A percentile compares a stretch with the other conserved stretches of the same genome.
Conservation (phyloP, 2,113 vertebrate species). For the Pagrus major region DNA sequence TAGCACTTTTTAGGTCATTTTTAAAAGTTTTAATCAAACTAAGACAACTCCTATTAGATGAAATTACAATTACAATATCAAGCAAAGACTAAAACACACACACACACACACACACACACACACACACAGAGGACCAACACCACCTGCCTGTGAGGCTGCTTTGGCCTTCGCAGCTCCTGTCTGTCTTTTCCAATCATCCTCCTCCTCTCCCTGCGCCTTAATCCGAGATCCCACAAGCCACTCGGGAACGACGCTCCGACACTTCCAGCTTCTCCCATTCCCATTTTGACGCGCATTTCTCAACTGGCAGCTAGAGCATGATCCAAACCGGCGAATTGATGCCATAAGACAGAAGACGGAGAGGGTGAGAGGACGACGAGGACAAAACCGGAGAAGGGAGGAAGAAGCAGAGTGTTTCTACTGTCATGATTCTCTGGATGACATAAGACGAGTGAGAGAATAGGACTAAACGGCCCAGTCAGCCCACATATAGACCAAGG, state of each 20-base stretch:
- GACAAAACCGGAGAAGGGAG: conserved; percentile 8
- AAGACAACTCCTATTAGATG: neutral
- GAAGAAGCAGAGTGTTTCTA: conserved; percentile 23
- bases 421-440: conserved; percentile 63
- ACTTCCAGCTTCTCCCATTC: conserved; percentile 65
- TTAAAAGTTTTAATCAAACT: neutral
- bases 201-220: conserved; percentile 78
- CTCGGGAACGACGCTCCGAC: conserved; percentile 63
- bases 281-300: conserved; percentile 59
- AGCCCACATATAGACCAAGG: conserved; percentile 52
- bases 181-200: conserved; percentile 51
- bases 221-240: conserved; percentile 80
- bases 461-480: conserved; percentile 32
- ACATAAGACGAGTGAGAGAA: conserved; percentile 57
- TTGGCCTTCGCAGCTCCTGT: neutral
- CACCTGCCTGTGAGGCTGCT: conserved; percentile 72
- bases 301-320: conserved; percentile 78
- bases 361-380: conserved; percentile 25
- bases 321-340: conserved; percentile 75
- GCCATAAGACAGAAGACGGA: conserved; percentile 65
- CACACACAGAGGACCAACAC: conserved; percentile 34
- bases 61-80: neutral
- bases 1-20: neutral
- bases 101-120: neutral
- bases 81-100: neutral